Conservation (phyloP, 2,113 vertebrate genomes). For the Vimba vimba region DNA sequence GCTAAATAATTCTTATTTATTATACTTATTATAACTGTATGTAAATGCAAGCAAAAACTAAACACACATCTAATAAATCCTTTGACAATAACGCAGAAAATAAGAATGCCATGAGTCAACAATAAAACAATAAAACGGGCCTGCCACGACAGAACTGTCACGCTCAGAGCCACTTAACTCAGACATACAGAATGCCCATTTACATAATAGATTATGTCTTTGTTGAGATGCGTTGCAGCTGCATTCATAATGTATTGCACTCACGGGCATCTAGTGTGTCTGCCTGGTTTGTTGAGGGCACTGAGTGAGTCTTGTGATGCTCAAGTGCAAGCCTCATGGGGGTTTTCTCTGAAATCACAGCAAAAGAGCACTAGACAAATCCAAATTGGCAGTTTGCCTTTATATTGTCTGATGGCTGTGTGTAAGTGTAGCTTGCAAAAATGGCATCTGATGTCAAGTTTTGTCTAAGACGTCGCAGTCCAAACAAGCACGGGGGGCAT, state of each 20-base stretch:
- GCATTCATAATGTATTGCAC: slow-evolving; percentile 47
- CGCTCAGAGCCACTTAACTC: slow-evolving; percentile 41
- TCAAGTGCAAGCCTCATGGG: slow-evolving; percentile 28
- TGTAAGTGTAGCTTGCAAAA: not conserved
- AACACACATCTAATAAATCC: slow-evolving; percentile 21
- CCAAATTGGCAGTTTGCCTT: slow-evolving; percentile 46
- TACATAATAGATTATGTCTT: slow-evolving; percentile 56
- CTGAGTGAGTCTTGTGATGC: slow-evolving; percentile 29
- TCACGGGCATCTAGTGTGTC: slow-evolving; percentile 40
- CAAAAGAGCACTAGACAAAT: slow-evolving; percentile 39
- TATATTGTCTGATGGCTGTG: slow-evolving; percentile 32
- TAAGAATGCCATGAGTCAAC: slow-evolving; percentile 38
- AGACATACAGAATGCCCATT: slow-evolving; percentile 49
- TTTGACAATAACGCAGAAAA: not conserved
- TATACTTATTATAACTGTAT: slow-evolving; percentile 17
- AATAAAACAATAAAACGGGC: slow-evolving; percentile 26
- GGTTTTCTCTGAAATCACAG: slow-evolving; percentile 42
- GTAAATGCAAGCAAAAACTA: not conserved
- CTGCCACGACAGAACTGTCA: slow-evolving; percentile 33
- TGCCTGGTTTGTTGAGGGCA: slow-evolving; percentile 25
- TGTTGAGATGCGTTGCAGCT: slow-evolving; percentile 48
- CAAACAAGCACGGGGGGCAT: slow-evolving; percentile 8
- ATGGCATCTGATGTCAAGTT: slow-evolving; percentile 14
- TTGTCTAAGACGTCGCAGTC: not conserved
- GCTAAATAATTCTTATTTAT: slow-evolving; percentile 11